Evolutionary conservation across 2,888 invertebrate species (phyloP), one percentile per base, ranked within the genome.

Genomic region (Imbricaverruca yamaguchii): DNA sequence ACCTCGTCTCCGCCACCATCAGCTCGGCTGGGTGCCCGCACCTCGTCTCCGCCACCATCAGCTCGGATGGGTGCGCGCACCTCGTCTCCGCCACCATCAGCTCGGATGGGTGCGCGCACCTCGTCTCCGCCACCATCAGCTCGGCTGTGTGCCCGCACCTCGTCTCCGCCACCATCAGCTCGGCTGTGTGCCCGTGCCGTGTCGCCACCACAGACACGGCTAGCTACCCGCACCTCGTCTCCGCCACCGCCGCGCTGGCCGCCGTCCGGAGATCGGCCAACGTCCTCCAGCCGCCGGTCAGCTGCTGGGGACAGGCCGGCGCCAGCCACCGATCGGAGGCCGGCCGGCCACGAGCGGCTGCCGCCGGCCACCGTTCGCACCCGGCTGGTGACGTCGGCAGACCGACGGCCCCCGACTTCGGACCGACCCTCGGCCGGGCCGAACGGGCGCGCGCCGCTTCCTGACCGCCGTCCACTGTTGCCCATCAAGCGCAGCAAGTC

Each of bases 401-500:
- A 39, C 39, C 39, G 39, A 39, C 39, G 39, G 39, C 39, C 39
- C 39, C 39, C 1, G 39, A 39, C 39, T 39, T 39, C 39, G 18
- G 23, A 21, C 10, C n/a, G 21, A 11, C 21, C 65, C 10, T n/a
- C 23, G n/a, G 21, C 65, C 39, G 39, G 39, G 10, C n/a, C 23
- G 65, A n/a, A 10, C 15, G 23, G 10, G 21, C 10, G 65, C 23
- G 21, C 12, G 23, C 18, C 57, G 15, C 23, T 1, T 21, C 78
- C 56, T 0, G 57, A 79, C 23, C 79, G 79, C 8, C 56, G 57
- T 7, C 79, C 57, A 13, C 10, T 85, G 85, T 83, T 86, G 56
- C 85, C 86, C 9, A 85, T 88, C 25, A 87, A 87, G 82, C 84
- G 88, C 59, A 87, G 87, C 84, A 87, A 87, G 84, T 88, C 88